Percentiles rank a stretch among this genome's conserved stretches.
phyloP scores from a whole-genome alignment of 2,113 vertebrate species.

The Pithys albifrons region DNA sequence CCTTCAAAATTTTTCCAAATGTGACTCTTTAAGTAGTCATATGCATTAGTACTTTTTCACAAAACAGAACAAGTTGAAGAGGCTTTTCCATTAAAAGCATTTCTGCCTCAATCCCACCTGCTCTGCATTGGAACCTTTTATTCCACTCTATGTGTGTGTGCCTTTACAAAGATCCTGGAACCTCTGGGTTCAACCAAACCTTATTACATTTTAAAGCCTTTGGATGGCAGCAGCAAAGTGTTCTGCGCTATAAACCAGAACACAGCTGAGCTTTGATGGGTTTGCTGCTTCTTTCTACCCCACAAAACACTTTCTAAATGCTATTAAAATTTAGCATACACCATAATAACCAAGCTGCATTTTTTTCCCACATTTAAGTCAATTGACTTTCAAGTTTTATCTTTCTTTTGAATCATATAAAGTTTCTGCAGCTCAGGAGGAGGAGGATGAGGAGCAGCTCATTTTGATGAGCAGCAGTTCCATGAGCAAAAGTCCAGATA shows the following conservation, averaged over 20 bases:
- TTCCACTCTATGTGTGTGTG: background rate
- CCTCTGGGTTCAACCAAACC: constrained; percentile 64
- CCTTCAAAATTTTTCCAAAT: background rate
- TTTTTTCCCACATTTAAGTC: constrained; percentile 70
- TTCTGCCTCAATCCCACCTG: constrained; percentile 31
- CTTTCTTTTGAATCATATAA: constrained; percentile 59
- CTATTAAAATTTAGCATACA: constrained; percentile 79
- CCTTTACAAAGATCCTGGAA: constrained; percentile 57
- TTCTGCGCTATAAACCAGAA: constrained; percentile 79
- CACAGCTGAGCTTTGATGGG: constrained; percentile 75
- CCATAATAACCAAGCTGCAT: constrained; percentile 73
- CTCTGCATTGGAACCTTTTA: constrained; percentile 27
- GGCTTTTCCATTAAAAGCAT: background rate
- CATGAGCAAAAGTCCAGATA: background rate
- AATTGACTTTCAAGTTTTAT: constrained; percentile 75
- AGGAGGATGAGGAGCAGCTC: background rate
- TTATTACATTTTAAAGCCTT: constrained; percentile 77
- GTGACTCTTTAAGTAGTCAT: background rate
- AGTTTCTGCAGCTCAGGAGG: constrained; percentile 36
- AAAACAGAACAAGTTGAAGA: background rate
- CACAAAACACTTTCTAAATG: constrained; percentile 79
- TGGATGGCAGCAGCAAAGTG: constrained; percentile 73
- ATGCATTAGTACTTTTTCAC: background rate
- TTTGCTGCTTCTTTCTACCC: constrained; percentile 76
- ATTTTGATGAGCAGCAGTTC: background rate